Evolutionary conservation across 2,113 vertebrate genomes (phyloP).

Genomic region (Chaenocephalus aceratus): DNA sequence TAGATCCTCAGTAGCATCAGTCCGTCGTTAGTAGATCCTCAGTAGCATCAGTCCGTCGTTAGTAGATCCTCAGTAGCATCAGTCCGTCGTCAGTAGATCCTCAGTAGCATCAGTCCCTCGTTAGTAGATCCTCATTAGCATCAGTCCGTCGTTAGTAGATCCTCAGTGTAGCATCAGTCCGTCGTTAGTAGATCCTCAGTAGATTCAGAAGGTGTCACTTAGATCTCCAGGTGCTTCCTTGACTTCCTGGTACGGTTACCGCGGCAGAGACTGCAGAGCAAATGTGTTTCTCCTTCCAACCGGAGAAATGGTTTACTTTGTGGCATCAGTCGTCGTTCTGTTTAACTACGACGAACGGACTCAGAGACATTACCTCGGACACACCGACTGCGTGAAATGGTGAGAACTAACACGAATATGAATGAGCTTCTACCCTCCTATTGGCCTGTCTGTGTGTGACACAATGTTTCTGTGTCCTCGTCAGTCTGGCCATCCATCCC

Average conservation of each 20-base stretch:
- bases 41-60: no score
- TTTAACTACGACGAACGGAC: slow-evolving; percentile 97
- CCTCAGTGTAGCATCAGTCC: no score
- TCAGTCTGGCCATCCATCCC: slow-evolving; percentile 95
- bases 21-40: no score
- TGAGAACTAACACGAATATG: slow-evolving; percentile 68
- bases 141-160: no score
- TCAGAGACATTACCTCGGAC: slow-evolving; percentile 95
- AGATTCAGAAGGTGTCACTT: background rate
- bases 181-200: background rate
- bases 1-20: no score
- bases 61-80: no score
- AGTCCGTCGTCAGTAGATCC: no score
- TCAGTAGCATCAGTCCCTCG: no score
- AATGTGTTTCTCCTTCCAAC: slow-evolving; percentile 97
- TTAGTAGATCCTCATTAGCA: no score
- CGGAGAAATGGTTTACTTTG: slow-evolving; percentile 96
- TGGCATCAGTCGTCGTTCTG: slow-evolving; percentile 94
- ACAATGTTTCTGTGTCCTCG: slow-evolving; percentile 15
- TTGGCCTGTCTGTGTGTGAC: slow-evolving; percentile 2
- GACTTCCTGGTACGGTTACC: slow-evolving; percentile 89
- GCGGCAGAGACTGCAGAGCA: slow-evolving; percentile 95
- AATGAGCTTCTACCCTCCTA: background rate
- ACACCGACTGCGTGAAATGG: slow-evolving; percentile 99
- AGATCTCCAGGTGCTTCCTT: slow-evolving; percentile 50